A percentile compares a stretch with the other conserved stretches of the same genome.
phyloP scores from a whole-genome alignment of 2,797 vertebrate genomes.

The Sebastes hubbsi region DNA sequence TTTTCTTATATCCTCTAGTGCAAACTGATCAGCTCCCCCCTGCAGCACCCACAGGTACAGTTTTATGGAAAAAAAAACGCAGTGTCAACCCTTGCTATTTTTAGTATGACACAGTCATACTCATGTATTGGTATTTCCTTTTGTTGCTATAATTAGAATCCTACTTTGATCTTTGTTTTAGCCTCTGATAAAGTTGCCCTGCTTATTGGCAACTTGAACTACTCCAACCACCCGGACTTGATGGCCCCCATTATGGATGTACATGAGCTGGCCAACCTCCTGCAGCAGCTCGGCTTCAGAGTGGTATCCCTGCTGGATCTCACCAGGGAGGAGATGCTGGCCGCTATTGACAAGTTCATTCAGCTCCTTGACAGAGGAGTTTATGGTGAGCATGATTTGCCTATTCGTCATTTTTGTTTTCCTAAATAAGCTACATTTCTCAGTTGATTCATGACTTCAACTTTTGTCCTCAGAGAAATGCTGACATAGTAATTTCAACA shows the following conservation, averaged over 20 bases:
- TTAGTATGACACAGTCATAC: background rate
- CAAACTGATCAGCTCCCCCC: slow-evolving; percentile 35
- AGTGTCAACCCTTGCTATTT: background rate
- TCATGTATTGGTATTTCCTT: background rate
- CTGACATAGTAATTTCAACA: background rate
- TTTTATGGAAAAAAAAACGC: slow-evolving; percentile 2
- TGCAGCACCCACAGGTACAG: slow-evolving; percentile 71
- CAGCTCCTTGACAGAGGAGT: slow-evolving; percentile 88
- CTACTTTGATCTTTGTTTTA: slow-evolving; percentile 52
- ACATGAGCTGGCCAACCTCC: slow-evolving; percentile 84
- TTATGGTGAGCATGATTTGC: slow-evolving; percentile 81
- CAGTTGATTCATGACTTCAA: background rate
- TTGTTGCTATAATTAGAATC: slow-evolving; percentile 1
- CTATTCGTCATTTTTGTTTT: background rate
- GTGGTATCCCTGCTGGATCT: slow-evolving; percentile 91
- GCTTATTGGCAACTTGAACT: slow-evolving; percentile 89
- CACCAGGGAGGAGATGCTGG: slow-evolving; percentile 85
- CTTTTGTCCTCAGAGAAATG: background rate
- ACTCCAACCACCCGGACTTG: slow-evolving; percentile 84
- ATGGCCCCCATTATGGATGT: slow-evolving; percentile 90
- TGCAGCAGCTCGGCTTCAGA: slow-evolving; percentile 87
- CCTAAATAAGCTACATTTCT: background rate
- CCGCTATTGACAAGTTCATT: slow-evolving; percentile 83
- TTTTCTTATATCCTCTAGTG: slow-evolving; percentile 45
- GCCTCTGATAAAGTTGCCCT: slow-evolving; percentile 91